phyloP scores from a whole-genome alignment of 2,113 vertebrate species.

The Pantherophis guttatus region DNA sequence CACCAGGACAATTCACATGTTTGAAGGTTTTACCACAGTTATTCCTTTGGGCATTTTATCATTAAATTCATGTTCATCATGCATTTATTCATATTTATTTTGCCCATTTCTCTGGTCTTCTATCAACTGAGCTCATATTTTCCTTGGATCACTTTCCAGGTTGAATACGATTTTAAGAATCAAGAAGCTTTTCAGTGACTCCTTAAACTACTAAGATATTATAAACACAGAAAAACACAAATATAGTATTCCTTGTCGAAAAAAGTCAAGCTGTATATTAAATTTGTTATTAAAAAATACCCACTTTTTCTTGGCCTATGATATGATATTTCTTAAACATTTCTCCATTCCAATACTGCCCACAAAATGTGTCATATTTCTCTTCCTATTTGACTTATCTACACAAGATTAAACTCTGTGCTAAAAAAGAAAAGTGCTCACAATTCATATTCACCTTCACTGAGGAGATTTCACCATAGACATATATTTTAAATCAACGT shows the following conservation, averaged over 20 bases:
- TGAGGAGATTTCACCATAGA: neutral
- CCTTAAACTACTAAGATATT: neutral
- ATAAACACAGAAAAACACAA: neutral
- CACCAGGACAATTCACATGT: neutral
- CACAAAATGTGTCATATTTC: neutral
- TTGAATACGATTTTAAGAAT: neutral
- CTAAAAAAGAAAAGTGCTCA: neutral
- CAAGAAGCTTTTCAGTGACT: neutral
- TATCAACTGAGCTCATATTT: neutral
- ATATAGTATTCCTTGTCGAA: neutral
- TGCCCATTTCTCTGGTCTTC: no score
- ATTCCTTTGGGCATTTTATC: neutral
- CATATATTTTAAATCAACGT: neutral
- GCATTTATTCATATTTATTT: neutral
- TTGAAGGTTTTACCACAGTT: neutral
- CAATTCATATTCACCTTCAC: neutral
- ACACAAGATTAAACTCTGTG: neutral
- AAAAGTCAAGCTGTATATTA: neutral
- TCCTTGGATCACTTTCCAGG: neutral
- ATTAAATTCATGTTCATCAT: neutral
- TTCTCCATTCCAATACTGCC: neutral
- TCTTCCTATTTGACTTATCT: neutral
- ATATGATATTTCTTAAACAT: neutral
- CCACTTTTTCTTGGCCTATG: neutral
- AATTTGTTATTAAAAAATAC: neutral